These are phyloP conservation scores for Hypselothyrea guttata DNA, from an alignment of 2,888 invertebrate species.

Conservation along the genomic window DNA sequence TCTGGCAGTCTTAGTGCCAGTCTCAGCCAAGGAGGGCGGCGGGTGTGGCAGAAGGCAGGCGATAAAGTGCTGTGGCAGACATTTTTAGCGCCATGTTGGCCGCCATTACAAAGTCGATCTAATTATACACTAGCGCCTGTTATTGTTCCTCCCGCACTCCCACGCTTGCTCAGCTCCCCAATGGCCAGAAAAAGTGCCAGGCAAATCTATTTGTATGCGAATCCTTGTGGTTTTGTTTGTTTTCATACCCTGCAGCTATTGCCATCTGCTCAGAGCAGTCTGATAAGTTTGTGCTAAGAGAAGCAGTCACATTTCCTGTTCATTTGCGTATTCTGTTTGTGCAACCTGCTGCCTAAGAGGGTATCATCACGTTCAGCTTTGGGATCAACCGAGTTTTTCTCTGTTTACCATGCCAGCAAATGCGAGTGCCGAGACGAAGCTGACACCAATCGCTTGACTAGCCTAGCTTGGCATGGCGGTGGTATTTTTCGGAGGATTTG, in stretches of 20 bases:
- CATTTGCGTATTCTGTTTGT: too few species aligned
- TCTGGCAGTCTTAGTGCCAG: conserved; percentile 20
- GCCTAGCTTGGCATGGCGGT: conserved; percentile 30
- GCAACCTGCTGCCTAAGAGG: too few species aligned
- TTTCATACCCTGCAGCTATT: conserved; percentile 11
- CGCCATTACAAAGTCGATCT: conserved; percentile 71
- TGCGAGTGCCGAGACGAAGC: conserved; percentile 9
- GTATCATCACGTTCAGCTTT: not conserved
- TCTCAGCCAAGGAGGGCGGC: not conserved
- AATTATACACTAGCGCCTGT: conserved; percentile 60
- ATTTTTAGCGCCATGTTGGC: conserved; percentile 67
- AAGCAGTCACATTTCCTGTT: too few species aligned
- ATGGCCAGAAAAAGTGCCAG: conserved; percentile 24
- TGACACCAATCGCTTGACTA: conserved; percentile 48
- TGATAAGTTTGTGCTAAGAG: too few species aligned
- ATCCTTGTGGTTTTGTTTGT: conserved; percentile 38
- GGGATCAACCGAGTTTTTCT: not conserved
- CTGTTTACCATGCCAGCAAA: conserved; percentile 4
- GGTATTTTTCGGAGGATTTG: conserved; percentile 14
- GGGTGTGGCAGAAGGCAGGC: conserved; percentile 18
- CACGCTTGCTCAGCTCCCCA: not conserved
- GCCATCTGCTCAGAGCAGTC: too few species aligned
- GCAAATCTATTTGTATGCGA: conserved; percentile 50
- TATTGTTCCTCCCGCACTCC: conserved; percentile 34
- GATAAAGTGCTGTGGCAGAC: conserved; percentile 66